Conservation (phyloP, 2,888 invertebrate species). For the Lepas anatifera region DNA sequence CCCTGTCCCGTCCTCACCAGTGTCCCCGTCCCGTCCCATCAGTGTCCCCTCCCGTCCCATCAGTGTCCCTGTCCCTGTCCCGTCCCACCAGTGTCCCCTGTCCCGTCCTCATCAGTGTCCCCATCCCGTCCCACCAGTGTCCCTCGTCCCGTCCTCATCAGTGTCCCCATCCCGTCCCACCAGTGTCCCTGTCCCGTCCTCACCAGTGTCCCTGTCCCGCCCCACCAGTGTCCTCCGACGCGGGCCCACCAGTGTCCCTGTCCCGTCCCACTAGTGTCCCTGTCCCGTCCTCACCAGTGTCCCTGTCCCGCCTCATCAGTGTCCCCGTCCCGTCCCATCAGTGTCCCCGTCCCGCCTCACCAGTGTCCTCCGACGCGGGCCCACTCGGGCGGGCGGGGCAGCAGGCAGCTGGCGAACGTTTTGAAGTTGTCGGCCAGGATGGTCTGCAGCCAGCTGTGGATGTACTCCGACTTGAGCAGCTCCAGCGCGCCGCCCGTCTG, state of each 20-base stretch:
- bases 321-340: background rate
- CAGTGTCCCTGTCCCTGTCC: no score
- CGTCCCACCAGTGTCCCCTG: no score
- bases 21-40: no score
- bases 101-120: no score
- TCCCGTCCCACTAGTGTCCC: background rate
- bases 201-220: background rate
- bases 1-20: no score
- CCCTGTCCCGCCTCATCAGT: background rate
- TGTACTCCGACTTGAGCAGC: constrained; percentile 80
- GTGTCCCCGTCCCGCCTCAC: constrained; percentile 35
- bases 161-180: background rate
- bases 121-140: no score
- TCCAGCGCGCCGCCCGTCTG: constrained; percentile 70
- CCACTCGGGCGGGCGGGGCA: constrained; percentile 93
- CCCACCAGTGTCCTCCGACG: background rate
- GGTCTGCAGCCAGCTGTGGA: constrained; percentile 79
- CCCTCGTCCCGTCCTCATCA: background rate
- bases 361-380: constrained; percentile 93
- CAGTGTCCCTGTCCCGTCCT: background rate
- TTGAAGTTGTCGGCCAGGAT: constrained; percentile 73
- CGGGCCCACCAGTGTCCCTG: background rate
- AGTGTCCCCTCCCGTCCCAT: no score
- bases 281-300: background rate
- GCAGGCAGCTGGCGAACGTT: constrained; percentile 79